Evolutionary conservation across 2,888 invertebrate species (phyloP).

Genomic region (Cecidostiba fungosa): DNA sequence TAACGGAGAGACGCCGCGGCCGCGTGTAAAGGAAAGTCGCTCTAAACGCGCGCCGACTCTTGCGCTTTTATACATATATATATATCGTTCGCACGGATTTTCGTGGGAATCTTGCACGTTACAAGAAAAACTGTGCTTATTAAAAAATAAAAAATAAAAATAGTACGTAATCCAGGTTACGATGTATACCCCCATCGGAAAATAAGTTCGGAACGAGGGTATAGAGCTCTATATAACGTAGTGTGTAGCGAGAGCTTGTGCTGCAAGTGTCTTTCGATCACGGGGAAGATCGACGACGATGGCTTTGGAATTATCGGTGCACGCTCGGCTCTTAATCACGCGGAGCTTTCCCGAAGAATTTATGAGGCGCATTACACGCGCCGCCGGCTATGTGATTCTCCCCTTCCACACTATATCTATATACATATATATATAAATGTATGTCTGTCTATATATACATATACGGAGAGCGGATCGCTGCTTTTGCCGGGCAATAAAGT

Average conservation of each 20-base stretch:
- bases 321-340: constrained; percentile 48
- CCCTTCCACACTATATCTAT: neutral
- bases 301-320: constrained; percentile 2
- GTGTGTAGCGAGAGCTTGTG: neutral
- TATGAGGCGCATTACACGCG: constrained; percentile 55
- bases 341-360: constrained; percentile 58
- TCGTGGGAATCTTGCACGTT: neutral
- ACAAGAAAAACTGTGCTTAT: too few relatives aligned
- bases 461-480: neutral
- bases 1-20: constrained; percentile 42
- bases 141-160: neutral
- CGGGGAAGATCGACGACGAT: constrained; percentile 37
- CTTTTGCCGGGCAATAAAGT: constrained; percentile 57
- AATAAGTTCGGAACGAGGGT: neutral
- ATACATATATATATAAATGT: neutral
- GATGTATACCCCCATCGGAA: neutral
- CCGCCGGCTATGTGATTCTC: constrained; percentile 30
- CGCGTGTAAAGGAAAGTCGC: neutral
- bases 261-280: constrained; percentile 27
- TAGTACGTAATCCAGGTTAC: neutral
- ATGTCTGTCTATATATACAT: neutral
- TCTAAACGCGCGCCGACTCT: neutral
- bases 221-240: neutral
- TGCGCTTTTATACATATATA: too few relatives aligned
- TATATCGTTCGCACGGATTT: constrained; percentile 28